Evolutionary conservation across 37 sponge, comb jelly and placozoan genomes (phyloP).

Genomic region (Hexactinellida sp.): DNA sequence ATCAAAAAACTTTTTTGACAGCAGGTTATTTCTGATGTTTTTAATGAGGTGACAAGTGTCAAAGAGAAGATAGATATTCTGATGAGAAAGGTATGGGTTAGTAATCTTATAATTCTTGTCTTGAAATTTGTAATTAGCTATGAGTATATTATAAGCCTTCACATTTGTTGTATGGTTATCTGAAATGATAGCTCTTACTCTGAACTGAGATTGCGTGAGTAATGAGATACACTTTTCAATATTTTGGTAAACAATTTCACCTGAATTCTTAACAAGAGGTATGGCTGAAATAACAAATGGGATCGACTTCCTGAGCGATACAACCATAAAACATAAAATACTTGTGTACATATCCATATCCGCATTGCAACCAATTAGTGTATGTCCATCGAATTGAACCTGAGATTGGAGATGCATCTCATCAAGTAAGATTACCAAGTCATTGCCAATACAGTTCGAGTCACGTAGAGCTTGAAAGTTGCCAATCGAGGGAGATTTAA

Average conservation of each 20-base stretch:
- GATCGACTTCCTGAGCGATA: not conserved
- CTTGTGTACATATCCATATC: not conserved
- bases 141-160: not conserved
- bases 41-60: not conserved
- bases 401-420: not conserved
- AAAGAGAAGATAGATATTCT: constrained; percentile 6
- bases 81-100: constrained; percentile 1
- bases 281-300: not conserved
- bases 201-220: not conserved
- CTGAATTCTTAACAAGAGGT: not conserved
- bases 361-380: not conserved
- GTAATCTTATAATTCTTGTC: not conserved
- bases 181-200: not conserved
- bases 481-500: not conserved
- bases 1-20: not conserved
- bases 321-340: not conserved
- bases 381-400: not conserved
- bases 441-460: constrained; percentile 9
- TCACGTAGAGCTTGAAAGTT: not conserved
- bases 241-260: not conserved
- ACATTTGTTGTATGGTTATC: not conserved
- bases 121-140: not conserved
- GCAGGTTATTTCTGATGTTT: constrained; percentile 1
- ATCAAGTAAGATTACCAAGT: not conserved
- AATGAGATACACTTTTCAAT: not conserved